A percentile compares a stretch with the other conserved stretches of the same genome.
These are phyloP conservation scores for Spea hammondii DNA, from an alignment of 2,797 vertebrate species.

Conservation along the genomic window DNA sequence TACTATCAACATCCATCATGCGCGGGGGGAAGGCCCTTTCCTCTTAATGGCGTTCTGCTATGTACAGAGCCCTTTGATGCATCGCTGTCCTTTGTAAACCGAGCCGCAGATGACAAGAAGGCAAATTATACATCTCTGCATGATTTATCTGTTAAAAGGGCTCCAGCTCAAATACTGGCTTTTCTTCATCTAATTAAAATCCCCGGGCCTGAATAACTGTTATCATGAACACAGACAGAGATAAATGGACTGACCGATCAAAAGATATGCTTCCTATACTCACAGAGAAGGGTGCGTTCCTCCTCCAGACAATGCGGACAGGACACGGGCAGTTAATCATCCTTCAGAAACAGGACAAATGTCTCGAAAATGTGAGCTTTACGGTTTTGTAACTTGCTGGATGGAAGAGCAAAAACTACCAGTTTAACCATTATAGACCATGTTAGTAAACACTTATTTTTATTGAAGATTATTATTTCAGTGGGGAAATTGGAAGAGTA, in stretches of 20 bases:
- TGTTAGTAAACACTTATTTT: too few relatives aligned
- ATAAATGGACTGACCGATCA: slow-evolving; percentile 61
- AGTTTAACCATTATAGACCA: too few relatives aligned
- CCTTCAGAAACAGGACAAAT: slow-evolving; percentile 38
- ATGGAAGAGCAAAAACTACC: too few relatives aligned
- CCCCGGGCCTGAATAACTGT: slow-evolving; percentile 62
- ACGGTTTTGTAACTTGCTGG: background rate
- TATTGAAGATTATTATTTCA: too few relatives aligned
- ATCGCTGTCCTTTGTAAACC: slow-evolving; percentile 59
- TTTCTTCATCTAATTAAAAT: slow-evolving; percentile 65
- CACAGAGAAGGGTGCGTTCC: slow-evolving; percentile 56
- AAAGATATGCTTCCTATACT: slow-evolving; percentile 60
- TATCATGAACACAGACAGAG: slow-evolving; percentile 59
- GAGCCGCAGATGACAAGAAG: slow-evolving; percentile 61
- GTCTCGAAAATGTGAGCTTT: background rate
- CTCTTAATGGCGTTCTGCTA: slow-evolving; percentile 49
- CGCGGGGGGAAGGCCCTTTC: slow-evolving; percentile 41
- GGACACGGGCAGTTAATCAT: slow-evolving; percentile 55
- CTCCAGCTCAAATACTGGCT: slow-evolving; percentile 56
- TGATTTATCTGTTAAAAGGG: slow-evolving; percentile 58
- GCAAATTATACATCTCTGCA: slow-evolving; percentile 61
- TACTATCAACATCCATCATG: slow-evolving; percentile 55
- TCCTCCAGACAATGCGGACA: slow-evolving; percentile 57
- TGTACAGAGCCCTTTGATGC: slow-evolving; percentile 51
- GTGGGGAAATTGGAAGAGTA: too few relatives aligned